Base-by-base conservation (phyloP, 2,797 vertebrate genomes). In the Petrocephalus sullivani region DNA sequence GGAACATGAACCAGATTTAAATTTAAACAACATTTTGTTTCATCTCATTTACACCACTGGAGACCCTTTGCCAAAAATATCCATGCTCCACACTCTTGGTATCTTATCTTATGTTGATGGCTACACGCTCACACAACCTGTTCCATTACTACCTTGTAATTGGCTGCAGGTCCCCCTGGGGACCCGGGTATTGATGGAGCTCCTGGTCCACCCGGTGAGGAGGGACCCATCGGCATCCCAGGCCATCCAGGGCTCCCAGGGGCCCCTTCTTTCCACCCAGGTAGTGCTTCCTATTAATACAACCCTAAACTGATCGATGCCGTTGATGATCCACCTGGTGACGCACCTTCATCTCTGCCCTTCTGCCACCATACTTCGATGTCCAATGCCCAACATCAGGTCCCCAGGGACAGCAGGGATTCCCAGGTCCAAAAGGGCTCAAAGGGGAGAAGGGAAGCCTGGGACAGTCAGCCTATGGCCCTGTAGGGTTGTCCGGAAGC, bases 171-270 rank as follows among this genome's bases (percentile, higher is more conserved):
- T 90, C 91, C 89, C 61, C 93, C 60, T 0, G 98, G 98, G 86
- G 95, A 97, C 33, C 90, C 94, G 0, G 97, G 98, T 37, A 2
- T 57, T 33, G 90, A 75, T 0, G 97, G 98, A 9, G 21, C 78
- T 19, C 93, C 94, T 1, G 98, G 98, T 0, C 0, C 41, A 0
- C 92, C 89, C 1, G 98, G 98, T 90, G 96, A 98, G 57, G 89
- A 90, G 49, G 98, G 98, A 86, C 0, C 88, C 10, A 88, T 92
- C 83, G 98, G 98, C 0, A 89, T 89, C 58, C 94, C 94, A 56
- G 98, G 98, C 71, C 89, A 89, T 58, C 95, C 94, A 46, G 98
- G 98, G n/a, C 91, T 64, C 33, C 94, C 92, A 91, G 96, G 96
- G 88, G 53, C 89, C 51, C 93, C 95, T 90, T 94, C 71, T 49